Percentiles rank a stretch among this genome's conserved stretches.
phyloP scores from a whole-genome alignment of 2,888 invertebrate species.

The Noctua comes region DNA sequence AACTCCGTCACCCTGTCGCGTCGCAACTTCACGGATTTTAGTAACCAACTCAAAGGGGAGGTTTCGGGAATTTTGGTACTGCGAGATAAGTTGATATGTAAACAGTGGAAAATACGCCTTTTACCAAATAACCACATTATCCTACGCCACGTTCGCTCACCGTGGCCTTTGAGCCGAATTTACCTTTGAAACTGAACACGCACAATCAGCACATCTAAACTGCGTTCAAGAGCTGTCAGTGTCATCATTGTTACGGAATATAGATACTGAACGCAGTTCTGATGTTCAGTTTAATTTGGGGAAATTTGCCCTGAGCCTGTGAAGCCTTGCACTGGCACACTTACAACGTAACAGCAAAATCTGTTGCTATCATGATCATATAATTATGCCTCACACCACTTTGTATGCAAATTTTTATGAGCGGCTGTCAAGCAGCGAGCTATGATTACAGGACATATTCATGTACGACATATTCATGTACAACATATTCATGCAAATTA shows the following conservation, averaged over 20 bases:
- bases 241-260: too few species aligned
- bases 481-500: slow-evolving; percentile 58
- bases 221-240: too few species aligned
- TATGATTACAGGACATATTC: slow-evolving; percentile 47
- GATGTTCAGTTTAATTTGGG: too few species aligned
- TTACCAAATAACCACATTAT: too few species aligned
- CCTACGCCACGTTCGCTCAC: too few species aligned
- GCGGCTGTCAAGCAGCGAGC: slow-evolving; percentile 29
- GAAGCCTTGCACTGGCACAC: not conserved
- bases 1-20: not conserved
- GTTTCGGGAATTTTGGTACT: not conserved
- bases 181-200: too few species aligned
- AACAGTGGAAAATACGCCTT: not conserved
- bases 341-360: not conserved
- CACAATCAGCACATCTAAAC: too few species aligned
- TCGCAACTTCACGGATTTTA: not conserved
- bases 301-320: not conserved
- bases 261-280: too few species aligned
- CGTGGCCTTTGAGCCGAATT: too few species aligned
- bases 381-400: slow-evolving; percentile 29
- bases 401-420: slow-evolving; percentile 53
- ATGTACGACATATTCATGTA: slow-evolving; percentile 6
- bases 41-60: not conserved
- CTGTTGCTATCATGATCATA: not conserved
- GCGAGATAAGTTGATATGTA: not conserved